A percentile compares a stretch with the other conserved stretches of the same genome.
Conservation (phyloP, 2,113 vertebrate species). For the Sciurus niger region DNA sequence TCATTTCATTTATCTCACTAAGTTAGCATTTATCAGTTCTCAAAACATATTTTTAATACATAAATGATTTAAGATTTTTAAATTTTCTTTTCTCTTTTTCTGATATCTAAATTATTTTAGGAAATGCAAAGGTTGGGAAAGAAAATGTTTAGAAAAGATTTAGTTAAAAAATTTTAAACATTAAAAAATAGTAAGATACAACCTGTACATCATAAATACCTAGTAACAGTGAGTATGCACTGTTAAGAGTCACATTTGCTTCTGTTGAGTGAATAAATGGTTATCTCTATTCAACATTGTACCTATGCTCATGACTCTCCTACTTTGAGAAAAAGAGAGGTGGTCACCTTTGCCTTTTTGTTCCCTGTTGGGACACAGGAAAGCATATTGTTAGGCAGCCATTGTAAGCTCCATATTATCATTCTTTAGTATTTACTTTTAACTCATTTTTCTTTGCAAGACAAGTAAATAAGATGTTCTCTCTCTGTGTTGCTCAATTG, state of each 20-base stretch:
- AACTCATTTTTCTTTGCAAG: constrained; percentile 64
- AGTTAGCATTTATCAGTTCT: neutral
- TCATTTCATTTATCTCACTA: neutral
- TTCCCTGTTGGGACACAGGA: neutral
- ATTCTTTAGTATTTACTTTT: constrained; percentile 67
- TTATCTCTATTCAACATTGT: neutral
- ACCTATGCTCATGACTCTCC: neutral
- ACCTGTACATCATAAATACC: neutral
- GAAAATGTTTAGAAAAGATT: constrained; percentile 8
- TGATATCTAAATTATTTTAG: constrained; percentile 33
- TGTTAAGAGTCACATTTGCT: neutral
- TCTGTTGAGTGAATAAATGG: neutral
- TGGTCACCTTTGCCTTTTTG: neutral
- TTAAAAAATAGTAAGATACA: neutral
- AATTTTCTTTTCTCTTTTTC: neutral
- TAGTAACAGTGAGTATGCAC: neutral
- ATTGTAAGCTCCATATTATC: neutral
- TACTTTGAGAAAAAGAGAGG: neutral
- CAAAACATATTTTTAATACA: constrained; percentile 61
- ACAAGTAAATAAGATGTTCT: constrained; percentile 76
- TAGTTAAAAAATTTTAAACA: constrained; percentile 16
- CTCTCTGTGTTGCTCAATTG: neutral
- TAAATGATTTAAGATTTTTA: neutral
- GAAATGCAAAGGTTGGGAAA: constrained; percentile 12
- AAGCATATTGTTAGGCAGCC: constrained; percentile 47